Percentiles rank a stretch among this genome's conserved stretches.
Evolutionary conservation across 1,140 invertebrate genomes (phyloP).

Genomic region (Lordiphosa stackelbergi): DNA sequence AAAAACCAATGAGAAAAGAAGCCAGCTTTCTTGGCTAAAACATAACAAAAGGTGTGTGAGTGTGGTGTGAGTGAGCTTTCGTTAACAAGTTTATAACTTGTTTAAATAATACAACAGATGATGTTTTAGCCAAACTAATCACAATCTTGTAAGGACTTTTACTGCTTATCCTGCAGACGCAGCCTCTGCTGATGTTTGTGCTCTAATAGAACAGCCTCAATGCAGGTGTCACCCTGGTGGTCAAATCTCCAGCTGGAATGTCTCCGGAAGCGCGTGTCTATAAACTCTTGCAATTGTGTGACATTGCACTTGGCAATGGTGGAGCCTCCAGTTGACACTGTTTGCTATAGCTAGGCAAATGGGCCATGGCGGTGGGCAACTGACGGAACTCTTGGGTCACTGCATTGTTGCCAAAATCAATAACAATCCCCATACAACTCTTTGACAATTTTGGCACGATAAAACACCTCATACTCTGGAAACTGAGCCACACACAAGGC

Average conservation of each 20-base stretch:
- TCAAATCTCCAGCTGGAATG: conserved; percentile 74
- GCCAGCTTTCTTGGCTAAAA: conserved; percentile 44
- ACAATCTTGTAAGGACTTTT: conserved; percentile 36
- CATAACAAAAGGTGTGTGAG: conserved; percentile 21
- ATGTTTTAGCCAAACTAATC: conserved; percentile 54
- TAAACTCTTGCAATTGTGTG: conserved; percentile 77
- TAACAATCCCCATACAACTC: conserved; percentile 84
- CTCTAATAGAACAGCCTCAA: conserved; percentile 70
- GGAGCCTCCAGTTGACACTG: conserved; percentile 81
- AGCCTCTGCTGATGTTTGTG: conserved; percentile 61
- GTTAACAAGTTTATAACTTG: conserved; percentile 53
- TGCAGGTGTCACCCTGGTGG: conserved; percentile 39
- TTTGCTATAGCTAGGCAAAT: conserved; percentile 80
- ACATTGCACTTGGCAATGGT: conserved; percentile 54
- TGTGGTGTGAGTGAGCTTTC: conserved; percentile 17
- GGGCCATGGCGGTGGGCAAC: conserved; percentile 81
- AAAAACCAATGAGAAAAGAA: conserved; percentile 73
- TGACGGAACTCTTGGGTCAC: conserved; percentile 80
- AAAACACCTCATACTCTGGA: conserved; percentile 82
- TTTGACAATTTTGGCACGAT: conserved; percentile 79
- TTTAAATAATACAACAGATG: conserved; percentile 60
- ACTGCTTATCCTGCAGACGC: conserved; percentile 36
- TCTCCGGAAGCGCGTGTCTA: conserved; percentile 63
- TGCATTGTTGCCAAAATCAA: conserved; percentile 86
- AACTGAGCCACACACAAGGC: conserved; percentile 82